phyloP scores from a whole-genome alignment of 2,113 vertebrate species.

The Pseudolaguvia tuberculata region DNA sequence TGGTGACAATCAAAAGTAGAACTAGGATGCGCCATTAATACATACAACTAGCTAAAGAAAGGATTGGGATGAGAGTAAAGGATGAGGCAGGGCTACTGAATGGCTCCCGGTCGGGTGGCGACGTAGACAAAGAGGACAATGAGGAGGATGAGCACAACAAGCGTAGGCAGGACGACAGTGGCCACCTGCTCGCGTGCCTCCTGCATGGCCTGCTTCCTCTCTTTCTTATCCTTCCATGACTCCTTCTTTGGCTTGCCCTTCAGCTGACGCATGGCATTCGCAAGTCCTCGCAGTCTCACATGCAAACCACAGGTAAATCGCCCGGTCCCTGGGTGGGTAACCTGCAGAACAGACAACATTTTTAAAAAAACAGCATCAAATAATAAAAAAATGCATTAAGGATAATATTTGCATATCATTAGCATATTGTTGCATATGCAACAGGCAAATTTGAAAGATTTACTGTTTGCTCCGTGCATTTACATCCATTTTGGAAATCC shows the following conservation, averaged over 20 bases:
- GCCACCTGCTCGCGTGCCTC: constrained; percentile 90
- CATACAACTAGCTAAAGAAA: not conserved
- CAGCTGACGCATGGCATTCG: constrained; percentile 86
- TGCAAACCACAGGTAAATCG: not conserved
- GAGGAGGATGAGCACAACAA: constrained; percentile 81
- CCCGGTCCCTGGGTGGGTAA: not conserved
- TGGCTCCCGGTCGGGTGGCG: constrained; percentile 82
- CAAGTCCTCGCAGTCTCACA: not conserved
- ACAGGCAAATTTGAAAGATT: not conserved
- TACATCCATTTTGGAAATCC: constrained; percentile 13
- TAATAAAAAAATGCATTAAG: not conserved
- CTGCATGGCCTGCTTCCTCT: constrained; percentile 95
- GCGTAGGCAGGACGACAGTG: constrained; percentile 86
- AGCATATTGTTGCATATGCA: not conserved
- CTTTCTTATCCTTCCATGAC: constrained; percentile 94
- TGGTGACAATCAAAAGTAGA: not conserved
- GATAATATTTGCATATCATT: not conserved
- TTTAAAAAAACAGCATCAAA: not conserved
- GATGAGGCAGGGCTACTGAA: constrained; percentile 65
- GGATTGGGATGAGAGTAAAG: not conserved
- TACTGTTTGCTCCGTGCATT: not conserved
- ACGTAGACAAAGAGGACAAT: constrained; percentile 94
- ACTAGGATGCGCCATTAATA: too few species aligned
- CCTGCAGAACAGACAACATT: not conserved
- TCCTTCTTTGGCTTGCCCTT: constrained; percentile 97